phyloP scores from a whole-genome alignment of 2,888 invertebrate species.

The Microdon myrmicae region DNA sequence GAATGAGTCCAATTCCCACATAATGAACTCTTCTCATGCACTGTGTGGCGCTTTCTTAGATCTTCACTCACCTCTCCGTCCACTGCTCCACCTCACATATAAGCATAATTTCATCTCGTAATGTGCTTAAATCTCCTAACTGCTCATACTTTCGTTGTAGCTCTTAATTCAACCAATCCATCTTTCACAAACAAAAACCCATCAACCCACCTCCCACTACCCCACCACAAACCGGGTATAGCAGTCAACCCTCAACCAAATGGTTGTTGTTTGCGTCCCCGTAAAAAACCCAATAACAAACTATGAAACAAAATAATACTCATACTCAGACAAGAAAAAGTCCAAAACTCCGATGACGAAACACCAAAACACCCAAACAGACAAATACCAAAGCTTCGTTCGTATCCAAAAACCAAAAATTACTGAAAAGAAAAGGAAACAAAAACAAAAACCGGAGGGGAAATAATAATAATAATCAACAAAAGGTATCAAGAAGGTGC shows the following conservation, averaged over 20 bases:
- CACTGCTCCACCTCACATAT: slow-evolving; percentile 13
- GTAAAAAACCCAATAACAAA: too few species aligned
- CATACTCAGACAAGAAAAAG: too few species aligned
- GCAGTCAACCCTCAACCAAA: slow-evolving; percentile 22
- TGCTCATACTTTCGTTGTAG: slow-evolving; percentile 7
- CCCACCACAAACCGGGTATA: slow-evolving; percentile 4
- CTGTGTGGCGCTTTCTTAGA: slow-evolving; percentile 4
- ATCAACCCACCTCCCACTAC: slow-evolving; percentile 2
- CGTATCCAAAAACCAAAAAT: slow-evolving; percentile 8
- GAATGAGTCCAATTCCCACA: slow-evolving; percentile 29
- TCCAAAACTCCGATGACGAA: too few species aligned
- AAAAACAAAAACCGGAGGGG: slow-evolving; percentile 34
- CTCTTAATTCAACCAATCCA: slow-evolving; percentile 15
- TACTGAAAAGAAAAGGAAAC: slow-evolving; percentile 3
- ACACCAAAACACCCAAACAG: slow-evolving; percentile 16
- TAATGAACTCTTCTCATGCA: slow-evolving; percentile 48
- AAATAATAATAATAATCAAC: slow-evolving; percentile 52
- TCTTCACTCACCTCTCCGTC: slow-evolving; percentile 1
- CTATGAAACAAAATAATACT: too few species aligned
- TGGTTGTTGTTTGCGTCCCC: too few species aligned
- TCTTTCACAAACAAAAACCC: too few species aligned
- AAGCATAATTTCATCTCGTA: too few species aligned
- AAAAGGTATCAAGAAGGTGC: slow-evolving; percentile 56
- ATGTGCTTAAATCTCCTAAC: slow-evolving; percentile 44
- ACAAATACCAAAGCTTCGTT: slow-evolving; percentile 14